Percentiles rank a stretch among this genome's conserved stretches.
Conservation (phyloP, 2,888 invertebrate species). For the Philonicus albiceps region DNA sequence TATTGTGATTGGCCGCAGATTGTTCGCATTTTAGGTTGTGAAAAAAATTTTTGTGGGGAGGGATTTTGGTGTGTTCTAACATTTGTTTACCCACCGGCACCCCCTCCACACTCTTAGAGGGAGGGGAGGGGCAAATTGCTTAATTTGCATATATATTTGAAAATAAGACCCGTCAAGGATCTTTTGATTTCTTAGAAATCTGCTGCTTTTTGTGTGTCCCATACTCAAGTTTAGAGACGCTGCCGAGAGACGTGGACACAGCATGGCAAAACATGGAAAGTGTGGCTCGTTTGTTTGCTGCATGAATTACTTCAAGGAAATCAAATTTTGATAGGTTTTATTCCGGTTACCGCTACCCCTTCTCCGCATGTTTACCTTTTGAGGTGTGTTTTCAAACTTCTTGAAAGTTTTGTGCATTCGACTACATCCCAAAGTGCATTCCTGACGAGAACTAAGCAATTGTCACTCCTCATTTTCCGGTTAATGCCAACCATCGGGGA, state of each 20-base stretch:
- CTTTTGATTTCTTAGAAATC: slow-evolving; percentile 5
- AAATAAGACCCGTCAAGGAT: slow-evolving; percentile 6
- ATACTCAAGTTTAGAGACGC: neutral
- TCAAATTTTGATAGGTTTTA: neutral
- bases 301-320: neutral
- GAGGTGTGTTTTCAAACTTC: neutral
- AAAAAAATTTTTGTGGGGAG: neutral
- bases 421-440: neutral
- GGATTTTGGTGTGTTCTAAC: neutral
- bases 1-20: slow-evolving; percentile 17
- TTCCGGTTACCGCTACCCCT: neutral
- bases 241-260: neutral
- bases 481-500: neutral
- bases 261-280: neutral
- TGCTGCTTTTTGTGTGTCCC: neutral
- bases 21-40: neutral
- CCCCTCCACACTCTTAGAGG: neutral
- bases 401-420: neutral
- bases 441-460: neutral
- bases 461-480: neutral
- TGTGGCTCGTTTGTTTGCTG: neutral
- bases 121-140: neutral
- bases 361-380: neutral
- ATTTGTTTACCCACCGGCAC: neutral
- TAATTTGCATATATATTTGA: slow-evolving; percentile 31